Evolutionary conservation across 2,797 vertebrate genomes (phyloP).

Genomic region (Austrolebias charrua): DNA sequence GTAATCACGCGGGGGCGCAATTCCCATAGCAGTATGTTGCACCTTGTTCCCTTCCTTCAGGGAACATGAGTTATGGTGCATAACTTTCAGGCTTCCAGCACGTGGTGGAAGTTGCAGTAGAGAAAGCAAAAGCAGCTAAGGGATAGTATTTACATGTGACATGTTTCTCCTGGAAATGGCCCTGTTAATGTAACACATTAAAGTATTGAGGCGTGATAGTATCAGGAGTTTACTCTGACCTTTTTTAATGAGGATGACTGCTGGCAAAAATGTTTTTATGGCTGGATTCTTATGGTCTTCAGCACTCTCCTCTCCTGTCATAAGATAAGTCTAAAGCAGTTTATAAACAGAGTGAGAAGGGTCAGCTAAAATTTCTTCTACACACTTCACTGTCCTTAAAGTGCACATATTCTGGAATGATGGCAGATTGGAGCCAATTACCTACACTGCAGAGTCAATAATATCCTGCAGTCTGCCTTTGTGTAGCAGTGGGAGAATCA

Average conservation of each 20-base stretch:
- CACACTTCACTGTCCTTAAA: conserved; percentile 4
- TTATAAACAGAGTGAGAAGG: conserved; percentile 8
- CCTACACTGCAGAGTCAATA: conserved; percentile 5
- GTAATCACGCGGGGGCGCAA: too few relatives aligned
- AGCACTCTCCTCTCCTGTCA: neutral
- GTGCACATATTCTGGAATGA: conserved; percentile 12
- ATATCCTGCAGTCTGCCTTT: conserved; percentile 11
- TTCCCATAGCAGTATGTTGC: too few relatives aligned
- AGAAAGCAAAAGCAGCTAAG: neutral
- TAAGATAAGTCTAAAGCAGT: conserved; percentile 1
- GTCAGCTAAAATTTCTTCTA: conserved; percentile 1
- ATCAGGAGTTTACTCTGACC: neutral
- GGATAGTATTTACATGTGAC: neutral
- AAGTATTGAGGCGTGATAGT: neutral
- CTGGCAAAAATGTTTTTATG: neutral
- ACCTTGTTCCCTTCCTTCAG: too few relatives aligned
- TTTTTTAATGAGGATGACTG: neutral
- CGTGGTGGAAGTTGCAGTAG: too few relatives aligned
- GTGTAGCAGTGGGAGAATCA: conserved; percentile 1
- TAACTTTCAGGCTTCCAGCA: too few relatives aligned
- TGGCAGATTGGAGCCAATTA: conserved; percentile 20
- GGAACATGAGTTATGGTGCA: too few relatives aligned
- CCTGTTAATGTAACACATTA: neutral
- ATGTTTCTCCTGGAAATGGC: neutral
- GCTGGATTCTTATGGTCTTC: neutral